These are phyloP conservation scores for Athalia circularis DNA, from an alignment of 2,888 invertebrate species.

Conservation along the genomic window DNA sequence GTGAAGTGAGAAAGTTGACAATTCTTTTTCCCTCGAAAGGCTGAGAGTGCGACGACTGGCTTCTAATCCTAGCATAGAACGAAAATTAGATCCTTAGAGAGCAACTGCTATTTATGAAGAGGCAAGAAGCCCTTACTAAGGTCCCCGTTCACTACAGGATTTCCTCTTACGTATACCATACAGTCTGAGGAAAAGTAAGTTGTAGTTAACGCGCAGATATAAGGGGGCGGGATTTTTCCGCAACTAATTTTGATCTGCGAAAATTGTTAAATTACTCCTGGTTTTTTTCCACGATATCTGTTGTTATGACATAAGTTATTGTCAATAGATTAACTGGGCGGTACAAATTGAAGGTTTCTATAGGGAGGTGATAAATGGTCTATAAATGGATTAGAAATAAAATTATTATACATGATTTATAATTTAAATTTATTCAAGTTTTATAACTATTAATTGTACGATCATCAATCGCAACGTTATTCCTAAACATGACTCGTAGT, in stretches of 20 bases:
- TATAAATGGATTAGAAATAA: background rate
- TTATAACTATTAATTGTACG: constrained; percentile 29
- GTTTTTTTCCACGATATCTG: background rate
- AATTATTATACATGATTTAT: background rate
- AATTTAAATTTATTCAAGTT: constrained; percentile 33
- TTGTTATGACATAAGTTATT: too few relatives aligned
- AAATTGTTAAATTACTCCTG: background rate
- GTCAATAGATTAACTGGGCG: too few relatives aligned
- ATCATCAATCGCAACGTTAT: constrained; percentile 8
- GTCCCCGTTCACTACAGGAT: constrained; percentile 47
- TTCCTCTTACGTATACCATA: constrained; percentile 29
- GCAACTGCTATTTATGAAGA: constrained; percentile 60
- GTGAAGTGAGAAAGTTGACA: background rate
- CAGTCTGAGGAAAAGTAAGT: background rate
- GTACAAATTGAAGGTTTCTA: too few relatives aligned
- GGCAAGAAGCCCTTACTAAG: constrained; percentile 52
- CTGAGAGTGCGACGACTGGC: constrained; percentile 55
- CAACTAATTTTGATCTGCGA: background rate
- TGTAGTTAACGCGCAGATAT: background rate
- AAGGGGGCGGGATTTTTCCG: background rate
- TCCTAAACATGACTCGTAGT: constrained; percentile 5
- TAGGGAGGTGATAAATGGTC: too few relatives aligned
- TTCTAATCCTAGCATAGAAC: constrained; percentile 70
- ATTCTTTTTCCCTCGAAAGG: constrained; percentile 34
- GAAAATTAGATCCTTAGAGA: constrained; percentile 67